A percentile compares a stretch with the other conserved stretches of the same genome.
phyloP scores from a whole-genome alignment of 2,888 invertebrate species.

The Hemistola chrysoprasaria region DNA sequence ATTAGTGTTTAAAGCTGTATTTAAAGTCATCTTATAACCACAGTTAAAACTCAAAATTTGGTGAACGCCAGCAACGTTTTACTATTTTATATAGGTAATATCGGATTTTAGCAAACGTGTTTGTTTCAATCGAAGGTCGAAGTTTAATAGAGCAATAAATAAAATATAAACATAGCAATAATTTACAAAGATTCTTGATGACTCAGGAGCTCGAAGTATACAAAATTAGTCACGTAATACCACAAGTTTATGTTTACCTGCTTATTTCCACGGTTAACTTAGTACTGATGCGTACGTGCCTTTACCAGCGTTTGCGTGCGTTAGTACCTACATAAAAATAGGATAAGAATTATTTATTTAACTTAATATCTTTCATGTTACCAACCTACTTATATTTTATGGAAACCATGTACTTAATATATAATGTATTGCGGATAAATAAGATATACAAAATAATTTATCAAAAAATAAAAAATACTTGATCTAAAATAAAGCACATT shows the following conservation, averaged over 20 bases:
- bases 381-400: too few species aligned
- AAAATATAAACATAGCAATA: slow-evolving; percentile 11
- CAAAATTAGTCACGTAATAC: slow-evolving; percentile 25
- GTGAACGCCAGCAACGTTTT: too few species aligned
- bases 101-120: not conserved
- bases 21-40: too few species aligned
- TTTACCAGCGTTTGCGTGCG: slow-evolving; percentile 10
- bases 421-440: too few species aligned
- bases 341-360: too few species aligned
- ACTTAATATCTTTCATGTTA: too few species aligned
- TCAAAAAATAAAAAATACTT: too few species aligned
- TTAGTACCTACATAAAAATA: slow-evolving; percentile 9
- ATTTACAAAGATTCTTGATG: slow-evolving; percentile 10
- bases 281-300: slow-evolving; percentile 22
- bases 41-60: too few species aligned
- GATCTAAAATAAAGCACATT: too few species aligned
- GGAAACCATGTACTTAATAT: too few species aligned
- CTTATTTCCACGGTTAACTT: slow-evolving; percentile 13
- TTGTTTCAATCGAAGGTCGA: slow-evolving; percentile 18
- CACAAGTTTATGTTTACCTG: slow-evolving; percentile 18
- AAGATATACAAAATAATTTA: too few species aligned
- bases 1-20: too few species aligned
- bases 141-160: slow-evolving; percentile 18
- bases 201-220: slow-evolving; percentile 6
- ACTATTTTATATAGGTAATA: slow-evolving; percentile 7